Percentiles rank a stretch among this genome's conserved stretches.
Conservation (phyloP, 2,113 vertebrate species). For the Oreochromis tanganicae region DNA sequence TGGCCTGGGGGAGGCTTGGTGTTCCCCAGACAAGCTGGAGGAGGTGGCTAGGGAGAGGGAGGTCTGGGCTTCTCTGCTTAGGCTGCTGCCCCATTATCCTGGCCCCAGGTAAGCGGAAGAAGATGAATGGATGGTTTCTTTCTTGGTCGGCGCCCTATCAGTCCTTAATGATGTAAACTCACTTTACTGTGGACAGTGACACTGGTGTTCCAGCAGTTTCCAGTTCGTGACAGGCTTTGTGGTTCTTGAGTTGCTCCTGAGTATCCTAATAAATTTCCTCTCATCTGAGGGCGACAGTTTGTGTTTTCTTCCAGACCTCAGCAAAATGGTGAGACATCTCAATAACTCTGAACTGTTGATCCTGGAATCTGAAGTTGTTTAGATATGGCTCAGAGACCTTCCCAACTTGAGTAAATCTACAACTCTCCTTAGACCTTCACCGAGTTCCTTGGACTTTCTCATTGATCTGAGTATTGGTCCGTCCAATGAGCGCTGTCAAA, state of each 20-base stretch:
- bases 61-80: neutral
- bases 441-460: neutral
- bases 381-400: neutral
- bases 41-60: neutral
- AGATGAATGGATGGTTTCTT: neutral
- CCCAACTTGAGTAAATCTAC: neutral
- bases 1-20: neutral
- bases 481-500: neutral
- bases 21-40: neutral
- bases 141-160: neutral
- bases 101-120: neutral
- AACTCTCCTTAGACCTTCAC: neutral
- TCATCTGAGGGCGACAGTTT: neutral
- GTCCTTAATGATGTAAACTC: neutral
- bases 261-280: neutral
- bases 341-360: neutral
- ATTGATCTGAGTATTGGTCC: neutral
- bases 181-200: neutral
- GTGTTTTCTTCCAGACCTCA: neutral
- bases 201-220: neutral
- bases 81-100: neutral
- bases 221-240: neutral
- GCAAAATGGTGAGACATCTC: neutral
- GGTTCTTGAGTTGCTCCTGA: neutral
- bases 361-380: neutral